Percentiles rank a stretch among this genome's conserved stretches.
Conservation (phyloP, 2,888 invertebrate species). For the Acrocyrtus sp. region DNA sequence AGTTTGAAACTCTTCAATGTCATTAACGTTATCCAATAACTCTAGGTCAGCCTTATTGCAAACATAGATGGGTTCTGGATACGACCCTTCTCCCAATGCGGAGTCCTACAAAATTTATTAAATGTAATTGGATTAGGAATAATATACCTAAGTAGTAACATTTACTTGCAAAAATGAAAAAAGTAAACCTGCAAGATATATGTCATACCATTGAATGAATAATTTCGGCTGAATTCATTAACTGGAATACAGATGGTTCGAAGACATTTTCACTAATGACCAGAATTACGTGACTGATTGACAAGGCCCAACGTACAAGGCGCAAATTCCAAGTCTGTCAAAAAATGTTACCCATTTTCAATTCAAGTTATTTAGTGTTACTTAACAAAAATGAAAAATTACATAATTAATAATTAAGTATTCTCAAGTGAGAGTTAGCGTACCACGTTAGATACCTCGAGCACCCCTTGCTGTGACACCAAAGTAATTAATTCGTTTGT, state of each 20-base stretch:
- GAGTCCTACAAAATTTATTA: conserved; percentile 50
- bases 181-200: conserved; percentile 1
- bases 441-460: conserved; percentile 58
- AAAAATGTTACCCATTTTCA: neutral
- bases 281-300: conserved; percentile 60
- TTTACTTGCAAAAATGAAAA: neutral
- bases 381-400: neutral
- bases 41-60: conserved; percentile 58
- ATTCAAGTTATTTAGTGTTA: neutral
- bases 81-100: conserved; percentile 56
- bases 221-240: conserved; percentile 59
- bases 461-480: conserved; percentile 47
- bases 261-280: conserved; percentile 55
- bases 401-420: neutral
- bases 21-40: conserved; percentile 40
- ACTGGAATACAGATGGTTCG: conserved; percentile 57
- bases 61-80: conserved; percentile 57
- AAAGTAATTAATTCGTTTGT: conserved; percentile 54
- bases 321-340: conserved; percentile 59
- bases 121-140: neutral
- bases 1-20: conserved; percentile 29
- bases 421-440: too few relatives aligned
- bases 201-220: conserved; percentile 57
- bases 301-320: conserved; percentile 61
- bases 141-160: neutral